Evolutionary conservation across 1,140 invertebrate species (phyloP), one percentile per base, ranked within the genome.

Genomic region (Temnothorax curvispinosus): DNA sequence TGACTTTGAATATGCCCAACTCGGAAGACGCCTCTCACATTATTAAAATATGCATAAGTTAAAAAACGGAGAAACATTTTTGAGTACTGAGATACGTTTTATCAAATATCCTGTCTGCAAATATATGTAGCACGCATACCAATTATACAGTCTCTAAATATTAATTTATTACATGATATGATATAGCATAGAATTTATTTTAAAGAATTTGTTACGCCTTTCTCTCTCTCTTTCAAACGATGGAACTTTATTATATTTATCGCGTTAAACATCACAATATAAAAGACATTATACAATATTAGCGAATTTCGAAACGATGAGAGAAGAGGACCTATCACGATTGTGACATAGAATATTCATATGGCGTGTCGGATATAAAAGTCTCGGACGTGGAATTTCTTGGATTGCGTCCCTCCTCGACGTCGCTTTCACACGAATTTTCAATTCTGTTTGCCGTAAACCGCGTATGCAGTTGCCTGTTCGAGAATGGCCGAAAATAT

Each of bases 401-500:
- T 18, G 9, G 8, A 65, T 65, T 3, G 6, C 58, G 13, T 62
- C 27, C n/a, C 27, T 9, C 13, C 13, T 64, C 62, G 32, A 18
- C 3, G 8, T 0, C 15, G 35, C 35, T 9, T 41, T 41, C 35
- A 18, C 35, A 27, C 27, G 38, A 44, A 44, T 67, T 21, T 47
- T 47, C 21, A 9, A 21, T 44, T 41, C 41, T 67, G 35, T 77
- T 80, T 74, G 72, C 18, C 18, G 18, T 38, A 9, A 18, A 44
- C 32, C 47, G 78, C 32, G 21, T 54, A n/a, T 64, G 58, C 72
- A 85, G 32, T 15, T 32, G 44, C n/a, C 1, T 13, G 13, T 44
- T 47, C 21, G 47, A 47, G 41, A 54, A 56, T 32, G n/a, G 67
- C 38, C 35, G 82, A 89, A 89, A 88, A 88, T 86, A 88, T 80